phyloP scores from a whole-genome alignment of 2,113 vertebrate genomes.

The Solea solea region DNA sequence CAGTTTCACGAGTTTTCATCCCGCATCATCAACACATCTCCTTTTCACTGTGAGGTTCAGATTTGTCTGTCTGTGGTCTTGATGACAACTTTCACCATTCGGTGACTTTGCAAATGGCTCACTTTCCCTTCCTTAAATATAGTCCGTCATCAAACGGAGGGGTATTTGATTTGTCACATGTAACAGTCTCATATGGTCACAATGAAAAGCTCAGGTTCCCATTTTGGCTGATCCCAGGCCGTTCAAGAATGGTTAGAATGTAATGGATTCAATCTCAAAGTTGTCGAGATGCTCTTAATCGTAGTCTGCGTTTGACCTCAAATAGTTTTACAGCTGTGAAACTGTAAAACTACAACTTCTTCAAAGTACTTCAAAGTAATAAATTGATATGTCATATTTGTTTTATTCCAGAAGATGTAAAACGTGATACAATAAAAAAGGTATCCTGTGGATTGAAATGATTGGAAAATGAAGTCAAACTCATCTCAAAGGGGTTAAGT shows the following conservation, averaged over 20 bases:
- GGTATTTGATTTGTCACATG: conserved; percentile 7
- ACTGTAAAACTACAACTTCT: neutral
- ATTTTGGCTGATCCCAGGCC: conserved; percentile 33
- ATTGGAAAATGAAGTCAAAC: conserved; percentile 46
- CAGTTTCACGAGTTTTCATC: conserved; percentile 43
- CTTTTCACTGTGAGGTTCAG: conserved; percentile 26
- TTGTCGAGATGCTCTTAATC: conserved; percentile 46
- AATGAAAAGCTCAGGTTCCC: conserved; percentile 25
- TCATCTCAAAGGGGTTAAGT: conserved; percentile 24
- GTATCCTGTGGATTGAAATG: conserved; percentile 35
- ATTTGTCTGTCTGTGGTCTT: conserved; percentile 19
- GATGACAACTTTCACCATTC: conserved; percentile 23
- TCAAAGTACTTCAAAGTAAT: conserved; percentile 28
- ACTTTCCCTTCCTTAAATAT: conserved; percentile 9
- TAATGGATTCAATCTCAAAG: conserved; percentile 28
- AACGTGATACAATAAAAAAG: conserved; percentile 38
- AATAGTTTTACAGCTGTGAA: conserved; percentile 51
- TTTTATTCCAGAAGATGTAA: conserved; percentile 54
- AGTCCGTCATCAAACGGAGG: conserved; percentile 16
- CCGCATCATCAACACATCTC: conserved; percentile 55
- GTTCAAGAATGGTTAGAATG: conserved; percentile 20
- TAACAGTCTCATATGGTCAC: conserved; percentile 8
- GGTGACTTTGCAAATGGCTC: conserved; percentile 16
- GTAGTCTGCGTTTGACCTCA: conserved; percentile 40
- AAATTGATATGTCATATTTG: conserved; percentile 39